Conservation (phyloP, 2,888 invertebrate species). For the Choristoneura rosaceana region DNA sequence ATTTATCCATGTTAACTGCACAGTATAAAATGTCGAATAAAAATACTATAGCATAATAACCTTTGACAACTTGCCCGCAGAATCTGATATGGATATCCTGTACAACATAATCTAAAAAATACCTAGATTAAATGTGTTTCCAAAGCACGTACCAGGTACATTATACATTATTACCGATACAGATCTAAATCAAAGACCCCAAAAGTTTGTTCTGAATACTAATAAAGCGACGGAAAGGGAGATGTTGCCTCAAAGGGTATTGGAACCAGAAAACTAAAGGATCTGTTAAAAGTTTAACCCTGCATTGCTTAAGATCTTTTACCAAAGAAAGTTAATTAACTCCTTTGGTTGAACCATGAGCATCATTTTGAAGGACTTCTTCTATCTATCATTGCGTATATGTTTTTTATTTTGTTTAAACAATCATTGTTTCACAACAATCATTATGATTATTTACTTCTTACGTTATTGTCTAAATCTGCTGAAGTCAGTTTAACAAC, state of each 20-base stretch:
- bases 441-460: background rate
- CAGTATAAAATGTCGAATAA: no score
- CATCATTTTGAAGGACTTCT: background rate
- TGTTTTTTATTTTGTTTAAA: background rate
- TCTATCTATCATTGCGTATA: background rate
- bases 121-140: constrained; percentile 46
- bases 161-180: constrained; percentile 63
- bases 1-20: no score
- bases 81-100: no score
- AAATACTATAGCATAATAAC: no score
- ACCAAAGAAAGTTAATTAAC: constrained; percentile 2
- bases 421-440: background rate
- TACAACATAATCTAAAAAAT: background rate
- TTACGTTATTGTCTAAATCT: background rate
- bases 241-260: constrained; percentile 62
- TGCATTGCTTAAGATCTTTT: constrained; percentile 11
- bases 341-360: background rate
- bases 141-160: constrained; percentile 64
- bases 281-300: constrained; percentile 26
- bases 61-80: no score
- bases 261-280: constrained; percentile 48
- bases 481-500: background rate
- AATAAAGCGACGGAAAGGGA: constrained; percentile 66
- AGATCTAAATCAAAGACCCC: constrained; percentile 70
- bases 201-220: constrained; percentile 77